Conservation (phyloP, 2,113 vertebrate species). For the Recurvirostra avosetta region DNA sequence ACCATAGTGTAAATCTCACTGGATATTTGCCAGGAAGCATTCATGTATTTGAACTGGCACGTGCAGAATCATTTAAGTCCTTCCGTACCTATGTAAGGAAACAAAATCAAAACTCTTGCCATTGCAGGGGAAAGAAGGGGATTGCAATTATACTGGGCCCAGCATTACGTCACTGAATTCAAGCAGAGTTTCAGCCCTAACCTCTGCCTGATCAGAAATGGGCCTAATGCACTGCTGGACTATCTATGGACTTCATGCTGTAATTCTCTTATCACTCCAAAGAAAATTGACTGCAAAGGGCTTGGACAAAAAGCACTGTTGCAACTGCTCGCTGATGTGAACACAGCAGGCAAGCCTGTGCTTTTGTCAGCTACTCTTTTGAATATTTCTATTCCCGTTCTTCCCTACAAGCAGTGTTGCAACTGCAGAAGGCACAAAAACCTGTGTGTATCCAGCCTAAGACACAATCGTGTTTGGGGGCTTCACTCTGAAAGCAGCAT, state of each 20-base stretch:
- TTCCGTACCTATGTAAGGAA: background rate
- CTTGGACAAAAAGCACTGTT: background rate
- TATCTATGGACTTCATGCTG: accelerated
- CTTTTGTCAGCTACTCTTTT: background rate
- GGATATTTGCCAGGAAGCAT: background rate
- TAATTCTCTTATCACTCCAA: background rate
- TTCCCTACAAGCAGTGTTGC: background rate
- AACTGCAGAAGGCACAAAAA: background rate
- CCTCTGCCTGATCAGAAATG: accelerated
- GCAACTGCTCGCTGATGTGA: background rate
- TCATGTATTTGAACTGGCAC: background rate
- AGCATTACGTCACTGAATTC: accelerated
- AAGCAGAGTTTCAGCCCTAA: background rate
- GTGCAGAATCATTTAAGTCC: background rate
- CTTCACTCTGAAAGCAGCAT: background rate
- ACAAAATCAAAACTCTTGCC: background rate
- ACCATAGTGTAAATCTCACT: background rate
- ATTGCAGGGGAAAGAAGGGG: background rate
- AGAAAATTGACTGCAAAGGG: background rate
- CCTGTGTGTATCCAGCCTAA: accelerated
- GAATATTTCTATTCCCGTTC: background rate
- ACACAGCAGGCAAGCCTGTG: background rate
- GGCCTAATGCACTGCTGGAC: background rate
- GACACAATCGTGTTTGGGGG: background rate
- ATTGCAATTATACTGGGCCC: background rate